phyloP scores from a whole-genome alignment of 2,113 vertebrate genomes.

The Lates calcarifer region DNA sequence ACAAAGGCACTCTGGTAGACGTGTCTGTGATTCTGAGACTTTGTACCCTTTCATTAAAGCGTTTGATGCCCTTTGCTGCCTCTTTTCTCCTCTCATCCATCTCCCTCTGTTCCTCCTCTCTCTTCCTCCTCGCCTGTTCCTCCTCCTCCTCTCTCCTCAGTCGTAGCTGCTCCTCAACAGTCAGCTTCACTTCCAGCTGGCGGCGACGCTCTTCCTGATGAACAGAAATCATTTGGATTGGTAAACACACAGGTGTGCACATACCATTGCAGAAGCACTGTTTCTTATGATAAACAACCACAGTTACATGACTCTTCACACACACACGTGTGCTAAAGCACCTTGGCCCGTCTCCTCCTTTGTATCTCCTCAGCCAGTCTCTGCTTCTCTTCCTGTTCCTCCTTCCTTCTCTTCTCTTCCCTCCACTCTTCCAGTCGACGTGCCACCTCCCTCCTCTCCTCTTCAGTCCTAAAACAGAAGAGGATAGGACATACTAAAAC shows the following conservation, averaged over 20 bases:
- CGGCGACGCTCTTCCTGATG: conserved; percentile 80
- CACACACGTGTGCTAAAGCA: conserved; percentile 7
- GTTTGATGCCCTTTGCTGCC: conserved; percentile 82
- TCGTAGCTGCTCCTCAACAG: conserved; percentile 81
- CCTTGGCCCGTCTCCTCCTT: conserved; percentile 77
- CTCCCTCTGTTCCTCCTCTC: conserved; percentile 84
- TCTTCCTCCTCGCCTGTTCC: conserved; percentile 80
- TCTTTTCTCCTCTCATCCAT: conserved; percentile 83
- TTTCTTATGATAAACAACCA: background rate
- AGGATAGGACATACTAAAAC: background rate
- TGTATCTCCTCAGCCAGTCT: conserved; percentile 82
- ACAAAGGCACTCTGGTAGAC: background rate
- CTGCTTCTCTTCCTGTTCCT: conserved; percentile 80
- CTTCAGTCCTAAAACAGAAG: conserved; percentile 70
- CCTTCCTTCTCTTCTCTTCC: conserved; percentile 81
- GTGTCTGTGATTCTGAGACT: conserved; percentile 2
- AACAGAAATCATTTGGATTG: background rate
- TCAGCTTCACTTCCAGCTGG: conserved; percentile 84
- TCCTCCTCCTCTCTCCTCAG: conserved; percentile 87
- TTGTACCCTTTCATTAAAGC: conserved; percentile 87
- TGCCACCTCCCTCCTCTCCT: conserved; percentile 82
- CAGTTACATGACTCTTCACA: background rate
- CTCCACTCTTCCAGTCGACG: conserved; percentile 86
- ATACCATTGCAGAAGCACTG: background rate
- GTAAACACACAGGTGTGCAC: background rate